Percentiles rank a stretch among this genome's conserved stretches.
Conservation (phyloP, 1,140 invertebrate species). For the Cydia strobilella region DNA sequence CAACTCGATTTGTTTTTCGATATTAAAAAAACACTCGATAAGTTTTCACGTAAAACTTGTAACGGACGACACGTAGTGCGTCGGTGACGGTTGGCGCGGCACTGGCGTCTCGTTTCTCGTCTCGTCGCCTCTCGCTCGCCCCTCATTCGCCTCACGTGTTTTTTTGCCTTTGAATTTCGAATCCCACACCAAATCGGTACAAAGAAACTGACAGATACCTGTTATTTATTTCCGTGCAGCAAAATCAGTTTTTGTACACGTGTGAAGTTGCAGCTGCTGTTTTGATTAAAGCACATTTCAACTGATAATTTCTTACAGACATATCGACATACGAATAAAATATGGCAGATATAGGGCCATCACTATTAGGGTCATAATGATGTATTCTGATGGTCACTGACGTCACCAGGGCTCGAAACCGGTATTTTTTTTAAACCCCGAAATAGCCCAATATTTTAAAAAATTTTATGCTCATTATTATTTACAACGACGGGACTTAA, state of each 20-base stretch:
- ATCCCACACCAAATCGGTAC: slow-evolving; percentile 39
- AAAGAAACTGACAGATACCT: slow-evolving; percentile 35
- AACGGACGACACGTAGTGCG: slow-evolving; percentile 40
- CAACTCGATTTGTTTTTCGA: slow-evolving; percentile 50
- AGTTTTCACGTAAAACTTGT: slow-evolving; percentile 46
- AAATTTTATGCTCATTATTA: too few relatives aligned
- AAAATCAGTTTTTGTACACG: neutral
- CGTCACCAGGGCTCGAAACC: too few relatives aligned
- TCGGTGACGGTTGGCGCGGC: slow-evolving; percentile 61
- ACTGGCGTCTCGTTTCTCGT: slow-evolving; percentile 52
- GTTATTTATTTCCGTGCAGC: slow-evolving; percentile 35
- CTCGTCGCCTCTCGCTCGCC: slow-evolving; percentile 57
- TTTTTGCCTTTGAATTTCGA: slow-evolving; percentile 56
- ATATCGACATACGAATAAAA: too few relatives aligned
- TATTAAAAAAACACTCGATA: slow-evolving; percentile 50
- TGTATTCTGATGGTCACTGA: too few relatives aligned
- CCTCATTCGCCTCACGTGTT: slow-evolving; percentile 61
- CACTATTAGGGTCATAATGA: too few relatives aligned
- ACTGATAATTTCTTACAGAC: neutral
- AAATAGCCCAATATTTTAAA: too few relatives aligned
- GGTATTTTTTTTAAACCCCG: too few relatives aligned
- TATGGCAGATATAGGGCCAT: too few relatives aligned
- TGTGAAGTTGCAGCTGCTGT: neutral
- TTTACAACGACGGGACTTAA: too few relatives aligned
- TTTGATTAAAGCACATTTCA: slow-evolving; percentile 1